Conservation (phyloP, 2,888 invertebrate genomes). For the Parnassius smintheus region DNA sequence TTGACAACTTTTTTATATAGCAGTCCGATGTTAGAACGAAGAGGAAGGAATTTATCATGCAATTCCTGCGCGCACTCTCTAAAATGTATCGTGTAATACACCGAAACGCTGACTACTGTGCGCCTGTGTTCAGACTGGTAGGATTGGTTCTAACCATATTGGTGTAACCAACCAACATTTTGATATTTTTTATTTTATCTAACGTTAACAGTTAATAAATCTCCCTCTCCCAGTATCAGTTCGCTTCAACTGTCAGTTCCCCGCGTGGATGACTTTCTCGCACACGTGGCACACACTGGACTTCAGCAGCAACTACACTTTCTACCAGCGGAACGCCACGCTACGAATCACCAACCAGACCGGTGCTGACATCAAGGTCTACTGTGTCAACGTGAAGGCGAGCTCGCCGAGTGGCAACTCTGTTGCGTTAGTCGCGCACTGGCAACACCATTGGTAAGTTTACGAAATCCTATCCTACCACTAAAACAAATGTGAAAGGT, state of each 20-base stretch:
- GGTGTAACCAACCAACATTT: too few species aligned
- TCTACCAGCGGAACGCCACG: conserved; percentile 90
- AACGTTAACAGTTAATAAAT: conserved; percentile 10
- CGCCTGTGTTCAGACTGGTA: too few species aligned
- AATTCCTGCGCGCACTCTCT: too few species aligned
- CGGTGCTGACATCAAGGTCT: conserved; percentile 83
- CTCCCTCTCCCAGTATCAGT: conserved; percentile 81
- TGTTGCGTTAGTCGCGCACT: conserved; percentile 78
- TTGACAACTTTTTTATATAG: too few species aligned
- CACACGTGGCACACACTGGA: conserved; percentile 95
- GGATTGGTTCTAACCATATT: too few species aligned
- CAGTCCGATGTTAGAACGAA: too few species aligned
- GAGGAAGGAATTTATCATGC: too few species aligned
- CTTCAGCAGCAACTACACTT: conserved; percentile 91
- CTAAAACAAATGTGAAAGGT: too few species aligned
- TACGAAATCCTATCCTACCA: background rate
- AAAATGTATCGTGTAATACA: too few species aligned
- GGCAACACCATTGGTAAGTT: conserved; percentile 77
- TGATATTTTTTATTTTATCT: background rate
- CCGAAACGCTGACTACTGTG: too few species aligned
- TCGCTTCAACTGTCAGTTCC: conserved; percentile 91
- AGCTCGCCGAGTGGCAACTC: conserved; percentile 77
- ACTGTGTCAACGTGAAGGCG: conserved; percentile 83
- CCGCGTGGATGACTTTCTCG: conserved; percentile 91
- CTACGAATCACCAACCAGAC: conserved; percentile 84